Base-by-base conservation (phyloP, 2,888 invertebrate species). In the Bimastos eiseni region DNA sequence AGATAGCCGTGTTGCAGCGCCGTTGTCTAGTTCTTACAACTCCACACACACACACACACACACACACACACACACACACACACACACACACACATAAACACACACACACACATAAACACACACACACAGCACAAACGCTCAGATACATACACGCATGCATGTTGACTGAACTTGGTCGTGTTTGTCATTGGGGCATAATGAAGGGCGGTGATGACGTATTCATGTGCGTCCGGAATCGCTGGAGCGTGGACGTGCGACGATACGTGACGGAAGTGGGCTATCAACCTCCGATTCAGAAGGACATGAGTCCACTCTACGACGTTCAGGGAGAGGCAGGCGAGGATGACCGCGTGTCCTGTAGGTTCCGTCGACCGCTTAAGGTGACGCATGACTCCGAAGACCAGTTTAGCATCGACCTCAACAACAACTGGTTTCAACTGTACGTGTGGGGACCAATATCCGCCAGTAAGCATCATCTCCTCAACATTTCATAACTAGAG, bases 121-220 rank as follows among this genome's bases (percentile, higher is more conserved):
- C n/a, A n/a, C n/a, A n/a, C n/a, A n/a, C n/a, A n/a, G n/a, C n/a
- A 24, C 49, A 21, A 24, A 49, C 24, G 49, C 49, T 21, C 49
- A 49, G 24, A 1, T 21, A 24, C 49, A 44, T 49, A 49, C 24
- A 49, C 3, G 49, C 21, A 41, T 49, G 49, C 49, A 6, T 49
- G 24, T 49, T 49, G 49, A 49, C 21, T 49, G 49, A 41, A 49
- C 49, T 49, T 49, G 49, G 6, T 21, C 21, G 49, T 49, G 49
- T n/a, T 70, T n/a, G 70, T 70, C 70, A 13, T 70, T 70, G 70
- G 8, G n/a, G 24, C 24, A 41, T 88, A n/a, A 89, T 89, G 8
- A 90, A 92, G 92, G 92, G 92, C 33, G 92, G 92, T n/a, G 92
- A 92, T 55, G 92, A 92, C 36, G 91, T 92, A 30, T 91, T 92